Evolutionary conservation across 1,140 invertebrate genomes (phyloP).

Genomic region (Scylla paramamosain): DNA sequence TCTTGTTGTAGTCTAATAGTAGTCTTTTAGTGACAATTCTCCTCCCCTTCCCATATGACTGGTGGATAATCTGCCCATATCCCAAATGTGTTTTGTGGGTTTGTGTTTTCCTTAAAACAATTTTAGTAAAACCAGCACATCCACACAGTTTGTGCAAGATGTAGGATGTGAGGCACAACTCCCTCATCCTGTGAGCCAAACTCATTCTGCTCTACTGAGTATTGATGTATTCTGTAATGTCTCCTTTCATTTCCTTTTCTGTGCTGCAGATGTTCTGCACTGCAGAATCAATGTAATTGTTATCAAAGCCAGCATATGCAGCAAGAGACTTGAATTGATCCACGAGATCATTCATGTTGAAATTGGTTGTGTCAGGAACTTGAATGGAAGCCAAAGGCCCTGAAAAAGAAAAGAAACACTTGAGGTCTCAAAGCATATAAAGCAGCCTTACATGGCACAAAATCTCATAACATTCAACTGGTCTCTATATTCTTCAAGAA

Average conservation of each 20-base stretch:
- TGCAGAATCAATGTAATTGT: constrained; percentile 76
- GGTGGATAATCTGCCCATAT: background rate
- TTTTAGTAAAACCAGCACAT: constrained; percentile 10
- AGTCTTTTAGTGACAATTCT: background rate
- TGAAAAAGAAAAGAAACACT: constrained; percentile 53
- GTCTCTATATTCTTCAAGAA: too few species aligned
- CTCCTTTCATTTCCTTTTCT: constrained; percentile 54
- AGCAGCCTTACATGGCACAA: background rate
- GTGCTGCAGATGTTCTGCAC: constrained; percentile 76
- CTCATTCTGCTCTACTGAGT: constrained; percentile 33
- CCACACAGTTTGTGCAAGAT: background rate
- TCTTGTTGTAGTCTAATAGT: background rate
- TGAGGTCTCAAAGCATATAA: background rate
- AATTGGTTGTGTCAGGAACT: constrained; percentile 72
- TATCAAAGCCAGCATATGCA: constrained; percentile 76
- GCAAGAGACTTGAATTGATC: constrained; percentile 77
- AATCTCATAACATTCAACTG: too few species aligned
- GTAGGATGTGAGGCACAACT: background rate
- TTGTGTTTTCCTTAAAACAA: background rate
- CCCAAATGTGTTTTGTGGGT: background rate
- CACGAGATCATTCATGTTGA: constrained; percentile 77
- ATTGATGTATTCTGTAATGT: constrained; percentile 44
- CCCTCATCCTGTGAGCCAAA: constrained; percentile 55
- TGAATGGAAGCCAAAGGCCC: constrained; percentile 77
- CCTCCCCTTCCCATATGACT: background rate